These are phyloP conservation scores for Drosophila recens DNA, from an alignment of 2,888 invertebrate genomes.

Conservation along the genomic window DNA sequence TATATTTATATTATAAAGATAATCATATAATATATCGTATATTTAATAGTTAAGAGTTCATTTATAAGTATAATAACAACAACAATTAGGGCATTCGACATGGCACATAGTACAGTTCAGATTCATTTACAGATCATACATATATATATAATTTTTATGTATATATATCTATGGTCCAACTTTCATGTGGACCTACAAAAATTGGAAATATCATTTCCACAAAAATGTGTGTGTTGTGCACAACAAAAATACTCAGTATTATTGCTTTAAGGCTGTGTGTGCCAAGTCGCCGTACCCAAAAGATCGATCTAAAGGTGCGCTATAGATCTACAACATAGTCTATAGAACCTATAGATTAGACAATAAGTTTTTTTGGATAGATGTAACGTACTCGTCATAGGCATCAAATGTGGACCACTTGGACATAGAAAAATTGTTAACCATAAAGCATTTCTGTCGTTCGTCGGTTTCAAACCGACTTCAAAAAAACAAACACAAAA, in stretches of 20 bases:
- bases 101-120: constrained; percentile 78
- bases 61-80: constrained; percentile 62
- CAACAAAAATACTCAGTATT: constrained; percentile 77
- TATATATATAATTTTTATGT: constrained; percentile 22
- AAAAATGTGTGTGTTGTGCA: constrained; percentile 42
- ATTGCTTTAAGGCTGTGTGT: constrained; percentile 72
- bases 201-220: constrained; percentile 69
- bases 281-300: constrained; percentile 48
- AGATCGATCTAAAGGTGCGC: constrained; percentile 12
- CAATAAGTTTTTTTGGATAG: constrained; percentile 23
- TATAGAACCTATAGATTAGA: constrained; percentile 31
- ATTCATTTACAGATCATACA: constrained; percentile 49
- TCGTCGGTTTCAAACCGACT: background rate
- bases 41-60: constrained; percentile 59
- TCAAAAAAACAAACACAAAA: background rate
- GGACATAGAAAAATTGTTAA: constrained; percentile 63
- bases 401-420: constrained; percentile 74
- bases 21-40: constrained; percentile 36
- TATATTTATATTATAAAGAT: constrained; percentile 41
- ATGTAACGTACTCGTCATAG: constrained; percentile 35
- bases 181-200: constrained; percentile 31
- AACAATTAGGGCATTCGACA: constrained; percentile 72
- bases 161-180: constrained; percentile 45
- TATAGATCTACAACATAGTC: constrained; percentile 23
- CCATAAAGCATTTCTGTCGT: constrained; percentile 52